Evolutionary conservation across 2,888 invertebrate genomes (phyloP), one percentile per base, ranked within the genome.

Genomic region (Hirtodrosophila duncani): DNA sequence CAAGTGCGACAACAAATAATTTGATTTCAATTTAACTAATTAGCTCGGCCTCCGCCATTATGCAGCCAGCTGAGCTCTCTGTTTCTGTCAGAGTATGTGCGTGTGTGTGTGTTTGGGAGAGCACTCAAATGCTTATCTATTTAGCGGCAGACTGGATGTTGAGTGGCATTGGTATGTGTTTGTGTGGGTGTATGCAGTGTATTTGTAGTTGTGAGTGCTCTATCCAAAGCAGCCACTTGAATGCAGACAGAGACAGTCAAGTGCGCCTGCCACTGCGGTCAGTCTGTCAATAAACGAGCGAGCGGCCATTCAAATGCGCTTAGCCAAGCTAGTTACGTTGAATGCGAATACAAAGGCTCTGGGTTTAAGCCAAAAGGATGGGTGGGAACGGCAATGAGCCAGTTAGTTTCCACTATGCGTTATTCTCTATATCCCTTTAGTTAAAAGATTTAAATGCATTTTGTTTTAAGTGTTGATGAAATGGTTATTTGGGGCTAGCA

Each of bases 1-100:
- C 72, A 84, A 84, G 84, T 81, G 84, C 81, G 81, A 80, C 83
- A 83, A 82, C 83, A 83, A 84, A 82, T 84, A 81, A 84, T 84
- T 82, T 81, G 83, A 84, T 84, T 84, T 83, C 82, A 84, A 83
- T 83, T 84, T 74, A 81, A 82, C 81, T 82, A 83, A 83, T 83
- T 83, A 84, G 83, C 71, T 74, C 58, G 63, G 66, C 71, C 72
- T 66, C 64, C 74, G 72, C 70, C 77, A 74, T 81, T 51, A 59
- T 70, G 67, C 44, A 52, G 58, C 46, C 56, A 50, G 43, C 52
- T 44, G 43, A 52, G 74, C 49, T 26, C 48, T 36, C 44, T 34
- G 49, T 11, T 30, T 29, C 38, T 62, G 33, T 21, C 10, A 14
- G 23, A 29, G 4, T 5, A 3, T 9, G 4, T 20, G 17, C 4